Evolutionary conservation across 2,888 invertebrate genomes (phyloP).

Genomic region (Ommatoiulus sabulosus): DNA sequence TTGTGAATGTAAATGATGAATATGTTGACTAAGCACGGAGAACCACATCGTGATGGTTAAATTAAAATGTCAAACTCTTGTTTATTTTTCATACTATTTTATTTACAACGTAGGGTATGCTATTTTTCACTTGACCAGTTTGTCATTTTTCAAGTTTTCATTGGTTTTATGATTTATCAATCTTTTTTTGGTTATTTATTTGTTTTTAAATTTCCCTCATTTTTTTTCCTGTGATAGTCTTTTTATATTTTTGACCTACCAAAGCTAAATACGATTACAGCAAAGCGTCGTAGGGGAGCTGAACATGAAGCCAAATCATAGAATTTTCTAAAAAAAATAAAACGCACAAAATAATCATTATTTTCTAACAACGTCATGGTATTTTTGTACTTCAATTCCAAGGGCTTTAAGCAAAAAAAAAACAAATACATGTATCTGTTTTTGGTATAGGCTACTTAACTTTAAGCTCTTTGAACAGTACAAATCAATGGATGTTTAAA

Average conservation of each 20-base stretch:
- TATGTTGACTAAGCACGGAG: background rate
- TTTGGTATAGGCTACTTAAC: no score
- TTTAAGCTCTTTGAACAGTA: no score
- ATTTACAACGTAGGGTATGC: background rate
- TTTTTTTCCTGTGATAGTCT: background rate
- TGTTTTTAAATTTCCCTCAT: background rate
- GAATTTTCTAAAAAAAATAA: background rate
- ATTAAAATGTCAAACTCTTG: background rate
- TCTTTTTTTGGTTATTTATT: background rate
- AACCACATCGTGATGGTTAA: background rate
- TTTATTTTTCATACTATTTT: background rate
- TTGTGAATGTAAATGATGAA: background rate
- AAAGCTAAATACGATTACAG: background rate
- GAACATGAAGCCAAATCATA: background rate
- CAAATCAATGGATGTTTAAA: no score
- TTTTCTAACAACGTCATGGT: background rate
- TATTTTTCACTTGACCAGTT: background rate
- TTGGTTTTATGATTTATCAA: background rate
- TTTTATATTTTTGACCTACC: background rate
- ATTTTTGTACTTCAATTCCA: background rate
- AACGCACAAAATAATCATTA: background rate
- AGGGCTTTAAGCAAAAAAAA: no score
- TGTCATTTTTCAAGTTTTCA: background rate
- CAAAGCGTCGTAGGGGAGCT: background rate
- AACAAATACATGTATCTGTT: no score